Percentiles rank a stretch among this genome's conserved stretches.
These are phyloP conservation scores for Harlomillsia oculata DNA, from an alignment of 1,140 invertebrate species.

Conservation along the genomic window DNA sequence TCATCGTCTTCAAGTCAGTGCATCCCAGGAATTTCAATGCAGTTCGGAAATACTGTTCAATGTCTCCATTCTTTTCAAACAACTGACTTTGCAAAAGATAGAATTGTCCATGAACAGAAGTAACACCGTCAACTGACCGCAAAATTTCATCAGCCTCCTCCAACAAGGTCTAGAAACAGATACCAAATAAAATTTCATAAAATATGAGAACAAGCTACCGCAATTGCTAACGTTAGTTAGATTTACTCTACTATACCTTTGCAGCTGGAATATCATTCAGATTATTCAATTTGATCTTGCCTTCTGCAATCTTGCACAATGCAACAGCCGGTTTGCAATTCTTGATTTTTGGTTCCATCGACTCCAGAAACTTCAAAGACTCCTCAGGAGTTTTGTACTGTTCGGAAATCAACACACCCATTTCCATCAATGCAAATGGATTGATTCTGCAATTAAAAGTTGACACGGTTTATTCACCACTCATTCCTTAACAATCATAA, in stretches of 20 bases:
- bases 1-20: conserved; percentile 61
- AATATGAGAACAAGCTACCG: not conserved
- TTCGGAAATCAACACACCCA: conserved; percentile 64
- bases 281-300: conserved; percentile 72
- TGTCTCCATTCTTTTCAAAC: conserved; percentile 67
- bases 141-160: conserved; percentile 79
- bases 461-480: not conserved
- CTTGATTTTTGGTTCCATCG: conserved; percentile 79
- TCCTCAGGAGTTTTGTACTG: conserved; percentile 72
- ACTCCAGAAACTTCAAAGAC: conserved; percentile 73
- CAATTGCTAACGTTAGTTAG: not conserved
- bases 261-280: conserved; percentile 69
- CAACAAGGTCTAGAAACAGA: conserved; percentile 49
- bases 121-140: conserved; percentile 81
- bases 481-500: not conserved
- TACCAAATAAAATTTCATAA: not conserved
- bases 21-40: conserved; percentile 92
- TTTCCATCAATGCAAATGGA: conserved; percentile 81
- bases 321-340: conserved; percentile 73
- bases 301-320: conserved; percentile 72
- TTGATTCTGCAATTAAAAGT: conserved; percentile 88
- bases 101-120: conserved; percentile 86
- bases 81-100: conserved; percentile 90
- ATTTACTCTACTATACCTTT: conserved; percentile 46
- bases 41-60: conserved; percentile 86